These are phyloP conservation scores for Calliopsis andreniformis DNA, from an alignment of 1,140 invertebrate species.

Conservation along the genomic window DNA sequence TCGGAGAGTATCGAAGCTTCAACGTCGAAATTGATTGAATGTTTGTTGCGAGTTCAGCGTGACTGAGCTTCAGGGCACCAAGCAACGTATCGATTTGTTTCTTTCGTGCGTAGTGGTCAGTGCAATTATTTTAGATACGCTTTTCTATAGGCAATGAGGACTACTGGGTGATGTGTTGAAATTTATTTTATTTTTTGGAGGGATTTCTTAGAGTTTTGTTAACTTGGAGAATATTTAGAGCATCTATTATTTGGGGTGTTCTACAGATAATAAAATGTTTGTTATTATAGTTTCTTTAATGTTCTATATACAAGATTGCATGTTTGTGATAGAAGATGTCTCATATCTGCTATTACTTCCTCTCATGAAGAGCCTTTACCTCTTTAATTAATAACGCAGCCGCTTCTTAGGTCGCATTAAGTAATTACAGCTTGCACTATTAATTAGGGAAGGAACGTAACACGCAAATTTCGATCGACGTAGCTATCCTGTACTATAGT, in stretches of 20 bases:
- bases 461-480: conserved; percentile 35
- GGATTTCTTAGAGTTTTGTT: neutral
- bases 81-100: conserved; percentile 38
- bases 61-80: neutral
- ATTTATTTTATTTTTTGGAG: neutral
- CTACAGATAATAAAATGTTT: neutral
- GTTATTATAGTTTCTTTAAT: neutral
- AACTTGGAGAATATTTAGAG: too few species aligned
- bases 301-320: neutral
- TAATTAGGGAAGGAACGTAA: conserved; percentile 24
- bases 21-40: neutral
- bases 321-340: conserved; percentile 10
- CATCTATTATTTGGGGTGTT: too few species aligned
- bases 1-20: neutral
- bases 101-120: conserved; percentile 11
- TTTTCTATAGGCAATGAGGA: neutral
- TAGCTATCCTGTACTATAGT: neutral
- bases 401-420: neutral
- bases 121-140: neutral
- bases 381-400: neutral
- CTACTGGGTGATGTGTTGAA: neutral
- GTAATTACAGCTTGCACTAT: neutral
- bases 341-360: neutral
- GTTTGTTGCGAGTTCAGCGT: conserved; percentile 15
- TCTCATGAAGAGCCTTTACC: neutral